phyloP scores from a whole-genome alignment of 2,113 vertebrate genomes.

The Camelus dromedarius region DNA sequence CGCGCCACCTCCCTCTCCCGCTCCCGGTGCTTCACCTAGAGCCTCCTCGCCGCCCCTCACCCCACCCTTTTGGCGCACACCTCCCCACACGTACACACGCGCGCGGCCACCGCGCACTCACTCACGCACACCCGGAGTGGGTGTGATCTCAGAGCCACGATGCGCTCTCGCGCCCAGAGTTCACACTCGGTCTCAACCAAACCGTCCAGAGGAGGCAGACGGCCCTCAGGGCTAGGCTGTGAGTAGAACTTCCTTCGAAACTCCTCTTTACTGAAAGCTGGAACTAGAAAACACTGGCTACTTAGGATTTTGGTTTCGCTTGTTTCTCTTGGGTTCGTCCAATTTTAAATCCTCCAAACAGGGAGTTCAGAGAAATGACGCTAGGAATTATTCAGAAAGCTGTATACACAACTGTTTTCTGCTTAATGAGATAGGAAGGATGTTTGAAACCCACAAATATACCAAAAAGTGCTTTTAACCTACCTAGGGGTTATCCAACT shows the following conservation, averaged over 20 bases:
- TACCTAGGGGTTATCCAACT: not conserved
- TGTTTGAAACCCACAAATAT: constrained; percentile 28
- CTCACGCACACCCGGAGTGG: constrained; percentile 47
- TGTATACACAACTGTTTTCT: not conserved
- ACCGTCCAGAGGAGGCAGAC: not conserved
- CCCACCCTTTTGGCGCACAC: constrained; percentile 75
- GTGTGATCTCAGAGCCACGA: constrained; percentile 55
- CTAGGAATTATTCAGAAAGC: not conserved
- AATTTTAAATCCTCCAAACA: not conserved
- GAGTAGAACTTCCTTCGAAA: constrained; percentile 45
- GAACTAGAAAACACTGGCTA: not conserved
- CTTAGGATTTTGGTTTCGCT: not conserved
- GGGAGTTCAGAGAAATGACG: not conserved
- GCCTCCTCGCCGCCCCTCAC: constrained; percentile 32
- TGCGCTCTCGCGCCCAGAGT: constrained; percentile 42
- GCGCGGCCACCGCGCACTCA: constrained; percentile 57
- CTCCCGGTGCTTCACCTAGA: constrained; percentile 49
- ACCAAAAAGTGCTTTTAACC: not conserved
- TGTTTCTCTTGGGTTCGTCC: not conserved
- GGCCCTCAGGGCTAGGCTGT: not conserved
- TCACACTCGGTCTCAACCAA: not conserved
- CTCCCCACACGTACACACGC: constrained; percentile 72
- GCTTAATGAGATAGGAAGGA: not conserved
- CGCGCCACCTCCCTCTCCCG: not conserved
- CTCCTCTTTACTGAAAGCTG: not conserved